phyloP scores from a whole-genome alignment of 2,797 vertebrate genomes.

The Orestias chungarensis region DNA sequence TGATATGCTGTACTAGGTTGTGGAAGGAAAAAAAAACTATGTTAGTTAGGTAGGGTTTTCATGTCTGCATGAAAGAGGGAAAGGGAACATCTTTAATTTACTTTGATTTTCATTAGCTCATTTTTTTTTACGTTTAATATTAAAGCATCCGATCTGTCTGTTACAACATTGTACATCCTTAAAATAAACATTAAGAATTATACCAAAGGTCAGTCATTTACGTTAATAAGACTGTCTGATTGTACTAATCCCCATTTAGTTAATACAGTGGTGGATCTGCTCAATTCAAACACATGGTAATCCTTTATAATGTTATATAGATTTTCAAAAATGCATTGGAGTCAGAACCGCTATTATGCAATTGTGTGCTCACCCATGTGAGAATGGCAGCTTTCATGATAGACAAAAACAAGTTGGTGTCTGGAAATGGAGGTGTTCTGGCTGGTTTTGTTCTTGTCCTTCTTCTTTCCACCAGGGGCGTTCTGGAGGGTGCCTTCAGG shows the following conservation, averaged over 20 bases:
- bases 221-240: constrained; percentile 2
- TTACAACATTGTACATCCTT: constrained; percentile 5
- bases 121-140: not conserved
- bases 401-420: not conserved
- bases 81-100: not conserved
- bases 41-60: not conserved
- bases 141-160: constrained; percentile 17
- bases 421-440: no score
- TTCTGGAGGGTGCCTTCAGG: no score
- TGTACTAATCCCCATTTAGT: constrained; percentile 31
- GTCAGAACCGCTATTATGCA: constrained; percentile 17
- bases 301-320: constrained; percentile 53
- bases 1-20: constrained; percentile 36
- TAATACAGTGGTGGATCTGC: constrained; percentile 17
- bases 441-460: no score
- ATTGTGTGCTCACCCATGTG: not conserved
- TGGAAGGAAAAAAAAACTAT: not conserved
- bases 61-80: not conserved
- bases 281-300: constrained; percentile 50
- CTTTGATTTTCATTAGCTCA: not conserved
- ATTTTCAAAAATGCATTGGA: constrained; percentile 33
- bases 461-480: no score
- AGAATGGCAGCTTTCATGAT: not conserved
- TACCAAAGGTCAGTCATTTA: not conserved
- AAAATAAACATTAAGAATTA: not conserved